Evolutionary conservation across 2,113 vertebrate genomes (phyloP).

Genomic region (Austrofundulus limnaeus): DNA sequence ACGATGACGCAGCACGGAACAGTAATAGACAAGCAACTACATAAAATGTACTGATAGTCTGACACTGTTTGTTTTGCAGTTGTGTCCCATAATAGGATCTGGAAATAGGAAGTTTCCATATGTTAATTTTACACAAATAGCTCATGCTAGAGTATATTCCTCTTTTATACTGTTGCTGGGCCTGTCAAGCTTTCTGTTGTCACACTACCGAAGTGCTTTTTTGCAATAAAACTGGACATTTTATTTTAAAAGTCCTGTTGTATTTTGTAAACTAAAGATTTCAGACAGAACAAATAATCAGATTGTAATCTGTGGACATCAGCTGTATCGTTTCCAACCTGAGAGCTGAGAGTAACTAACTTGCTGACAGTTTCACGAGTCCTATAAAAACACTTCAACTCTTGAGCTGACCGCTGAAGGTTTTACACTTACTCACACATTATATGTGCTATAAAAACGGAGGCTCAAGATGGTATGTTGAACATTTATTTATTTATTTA

Average conservation of each 20-base stretch:
- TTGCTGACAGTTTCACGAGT: background rate
- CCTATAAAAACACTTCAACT: background rate
- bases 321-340: background rate
- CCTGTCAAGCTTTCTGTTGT: slow-evolving; percentile 16
- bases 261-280: background rate
- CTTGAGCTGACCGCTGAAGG: background rate
- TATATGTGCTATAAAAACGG: background rate
- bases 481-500: too few relatives aligned
- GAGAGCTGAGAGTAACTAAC: background rate
- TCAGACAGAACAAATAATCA: background rate
- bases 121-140: too few relatives aligned
- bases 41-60: slow-evolving; percentile 37
- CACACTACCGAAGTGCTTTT: background rate
- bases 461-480: background rate
- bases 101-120: background rate
- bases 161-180: background rate
- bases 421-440: background rate
- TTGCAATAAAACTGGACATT: background rate
- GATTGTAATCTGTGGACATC: background rate
- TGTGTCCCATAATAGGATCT: background rate
- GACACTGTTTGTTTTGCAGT: slow-evolving; percentile 40
- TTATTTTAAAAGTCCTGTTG: too few relatives aligned
- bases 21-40: slow-evolving; percentile 33
- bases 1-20: slow-evolving; percentile 27
- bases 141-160: background rate